Conservation (phyloP, 2,888 invertebrate genomes). For the Coleophora flavipennella region DNA sequence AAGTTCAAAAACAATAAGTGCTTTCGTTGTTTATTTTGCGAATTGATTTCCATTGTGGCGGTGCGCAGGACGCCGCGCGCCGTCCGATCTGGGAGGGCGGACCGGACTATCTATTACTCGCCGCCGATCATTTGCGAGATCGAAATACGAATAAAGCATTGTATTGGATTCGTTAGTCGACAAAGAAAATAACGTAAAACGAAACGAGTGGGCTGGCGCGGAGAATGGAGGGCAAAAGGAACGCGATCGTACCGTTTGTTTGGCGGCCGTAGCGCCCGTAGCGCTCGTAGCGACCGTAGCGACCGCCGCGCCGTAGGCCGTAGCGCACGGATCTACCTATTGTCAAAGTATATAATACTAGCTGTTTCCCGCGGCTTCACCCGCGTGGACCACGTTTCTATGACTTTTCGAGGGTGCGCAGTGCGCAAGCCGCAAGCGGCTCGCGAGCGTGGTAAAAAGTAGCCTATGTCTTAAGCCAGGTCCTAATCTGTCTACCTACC, state of each 20-base stretch:
- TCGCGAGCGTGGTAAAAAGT: too few relatives aligned
- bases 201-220: slow-evolving; percentile 44
- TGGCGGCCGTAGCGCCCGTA: slow-evolving; percentile 25
- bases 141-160: slow-evolving; percentile 51
- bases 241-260: slow-evolving; percentile 42
- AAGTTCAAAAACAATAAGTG: background rate
- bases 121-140: slow-evolving; percentile 32
- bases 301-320: slow-evolving; percentile 27
- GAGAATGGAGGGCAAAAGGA: slow-evolving; percentile 64
- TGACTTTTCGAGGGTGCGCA: too few relatives aligned
- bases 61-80: slow-evolving; percentile 17
- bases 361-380: too few relatives aligned
- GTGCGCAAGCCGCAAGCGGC: too few relatives aligned
- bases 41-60: background rate
- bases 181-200: slow-evolving; percentile 63
- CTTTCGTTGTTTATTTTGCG: background rate
- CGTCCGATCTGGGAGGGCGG: slow-evolving; percentile 10
- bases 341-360: too few relatives aligned
- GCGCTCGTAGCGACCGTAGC: slow-evolving; percentile 3
- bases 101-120: too few relatives aligned
- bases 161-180: slow-evolving; percentile 63
- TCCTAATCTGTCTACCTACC: too few relatives aligned
- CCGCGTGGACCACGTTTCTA: too few relatives aligned
- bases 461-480: too few relatives aligned
- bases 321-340: slow-evolving; percentile 15